A percentile compares a stretch with the other conserved stretches of the same genome.
Evolutionary conservation across 2,888 invertebrate species (phyloP).

Genomic region (Thereva nobilitata): DNA sequence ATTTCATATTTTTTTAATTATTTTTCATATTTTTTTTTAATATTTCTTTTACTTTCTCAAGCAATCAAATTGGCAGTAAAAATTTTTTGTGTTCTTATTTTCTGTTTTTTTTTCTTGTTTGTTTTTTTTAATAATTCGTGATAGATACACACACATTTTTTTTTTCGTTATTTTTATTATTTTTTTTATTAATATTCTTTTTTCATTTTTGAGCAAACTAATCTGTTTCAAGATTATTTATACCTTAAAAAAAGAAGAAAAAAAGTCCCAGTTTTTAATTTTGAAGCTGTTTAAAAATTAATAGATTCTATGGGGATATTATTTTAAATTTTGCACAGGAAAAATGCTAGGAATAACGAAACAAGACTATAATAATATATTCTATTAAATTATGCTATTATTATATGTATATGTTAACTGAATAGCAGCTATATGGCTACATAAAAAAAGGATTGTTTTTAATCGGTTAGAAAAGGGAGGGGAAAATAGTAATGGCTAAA

Average conservation of each 20-base stretch:
- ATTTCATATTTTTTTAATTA: neutral
- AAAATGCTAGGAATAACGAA: too few species aligned
- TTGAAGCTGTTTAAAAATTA: neutral
- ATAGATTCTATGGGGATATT: constrained; percentile 15
- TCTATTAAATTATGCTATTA: too few species aligned
- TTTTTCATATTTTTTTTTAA: too few species aligned
- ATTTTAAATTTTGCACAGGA: too few species aligned
- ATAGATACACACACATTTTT: neutral
- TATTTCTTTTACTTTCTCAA: too few species aligned
- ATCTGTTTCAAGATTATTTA: constrained; percentile 33
- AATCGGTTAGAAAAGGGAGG: too few species aligned
- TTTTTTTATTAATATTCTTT: constrained; percentile 19
- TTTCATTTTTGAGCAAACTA: constrained; percentile 32
- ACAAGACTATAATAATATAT: too few species aligned
- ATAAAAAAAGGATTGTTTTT: too few species aligned
- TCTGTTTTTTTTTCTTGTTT: neutral
- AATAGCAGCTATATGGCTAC: too few species aligned
- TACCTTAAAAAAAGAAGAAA: constrained; percentile 34
- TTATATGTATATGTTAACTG: too few species aligned
- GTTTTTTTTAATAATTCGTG: neutral
- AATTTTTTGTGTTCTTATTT: constrained; percentile 11
- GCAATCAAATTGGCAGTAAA: constrained; percentile 30
- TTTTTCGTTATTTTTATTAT: constrained; percentile 24
- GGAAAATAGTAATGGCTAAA: too few species aligned
- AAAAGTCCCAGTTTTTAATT: constrained; percentile 7